phyloP scores from a whole-genome alignment of 2,113 vertebrate genomes.

The Ondatra zibethicus region DNA sequence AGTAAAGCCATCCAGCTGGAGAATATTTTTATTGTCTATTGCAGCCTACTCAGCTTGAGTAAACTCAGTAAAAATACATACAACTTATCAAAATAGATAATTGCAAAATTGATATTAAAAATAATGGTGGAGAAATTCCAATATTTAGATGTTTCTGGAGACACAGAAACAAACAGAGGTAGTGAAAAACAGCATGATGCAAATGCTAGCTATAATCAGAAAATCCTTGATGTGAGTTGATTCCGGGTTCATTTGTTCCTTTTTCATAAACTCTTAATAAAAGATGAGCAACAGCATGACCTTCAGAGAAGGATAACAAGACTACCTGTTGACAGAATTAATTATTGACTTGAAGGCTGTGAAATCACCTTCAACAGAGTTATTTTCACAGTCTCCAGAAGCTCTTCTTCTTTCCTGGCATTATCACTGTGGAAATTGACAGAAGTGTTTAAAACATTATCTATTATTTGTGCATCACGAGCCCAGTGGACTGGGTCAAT shows the following conservation, averaged over 20 bases:
- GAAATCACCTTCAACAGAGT: constrained; percentile 66
- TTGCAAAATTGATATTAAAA: background rate
- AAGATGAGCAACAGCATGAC: constrained; percentile 56
- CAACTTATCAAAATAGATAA: background rate
- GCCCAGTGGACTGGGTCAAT: constrained; percentile 48
- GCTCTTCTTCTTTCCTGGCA: constrained; percentile 44
- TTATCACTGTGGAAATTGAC: constrained; percentile 69
- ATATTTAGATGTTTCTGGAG: background rate
- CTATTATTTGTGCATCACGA: constrained; percentile 73
- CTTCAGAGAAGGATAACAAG: constrained; percentile 62
- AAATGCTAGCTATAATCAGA: background rate
- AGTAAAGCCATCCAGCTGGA: background rate
- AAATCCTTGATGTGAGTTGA: constrained; percentile 34
- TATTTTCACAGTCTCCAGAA: constrained; percentile 68
- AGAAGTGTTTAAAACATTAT: constrained; percentile 70
- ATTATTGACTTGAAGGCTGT: constrained; percentile 75
- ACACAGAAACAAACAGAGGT: background rate
- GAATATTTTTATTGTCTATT: constrained; percentile 1
- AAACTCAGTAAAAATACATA: background rate
- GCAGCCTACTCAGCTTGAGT: background rate
- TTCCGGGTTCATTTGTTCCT: constrained; percentile 49
- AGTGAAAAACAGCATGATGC: background rate
- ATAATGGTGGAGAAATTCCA: background rate
- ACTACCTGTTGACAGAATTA: constrained; percentile 73
- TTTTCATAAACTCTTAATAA: constrained; percentile 70